Evolutionary conservation across 2,797 vertebrate species (phyloP).

Genomic region (Gephyroberyx darwinii): DNA sequence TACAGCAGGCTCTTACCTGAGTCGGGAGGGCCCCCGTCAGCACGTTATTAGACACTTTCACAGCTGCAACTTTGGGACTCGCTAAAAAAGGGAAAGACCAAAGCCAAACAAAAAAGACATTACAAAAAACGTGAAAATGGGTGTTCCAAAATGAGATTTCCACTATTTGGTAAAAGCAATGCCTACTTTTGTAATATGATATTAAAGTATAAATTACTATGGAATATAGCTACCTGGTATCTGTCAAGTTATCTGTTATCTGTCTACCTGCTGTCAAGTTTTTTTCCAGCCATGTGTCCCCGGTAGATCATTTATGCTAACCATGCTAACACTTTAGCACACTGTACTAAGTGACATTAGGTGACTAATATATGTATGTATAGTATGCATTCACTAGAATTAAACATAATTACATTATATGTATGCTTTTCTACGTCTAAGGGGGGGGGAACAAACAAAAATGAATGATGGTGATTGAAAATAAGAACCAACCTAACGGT

Average conservation of each 20-base stretch:
- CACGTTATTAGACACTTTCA: not conserved
- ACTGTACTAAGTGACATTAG: no score
- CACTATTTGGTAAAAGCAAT: not conserved
- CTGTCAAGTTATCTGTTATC: no score
- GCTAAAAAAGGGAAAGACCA: slow-evolving; percentile 3
- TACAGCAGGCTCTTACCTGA: slow-evolving; percentile 56
- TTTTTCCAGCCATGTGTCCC: no score
- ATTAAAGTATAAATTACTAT: no score
- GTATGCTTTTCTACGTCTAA: not conserved
- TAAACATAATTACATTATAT: not conserved
- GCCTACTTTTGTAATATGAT: no score
- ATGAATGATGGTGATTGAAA: not conserved
- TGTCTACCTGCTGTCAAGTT: no score
- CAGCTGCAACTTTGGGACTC: rapidly evolving
- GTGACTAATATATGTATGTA: no score
- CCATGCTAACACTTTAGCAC: no score
- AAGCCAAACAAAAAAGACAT: not conserved
- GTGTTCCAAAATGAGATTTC: not conserved
- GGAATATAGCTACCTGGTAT: no score
- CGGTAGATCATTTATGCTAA: no score
- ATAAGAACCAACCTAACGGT: slow-evolving; percentile 36
- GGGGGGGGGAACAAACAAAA: no score
- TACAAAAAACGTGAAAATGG: not conserved
- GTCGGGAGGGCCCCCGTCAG: slow-evolving; percentile 44
- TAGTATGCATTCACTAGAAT: not conserved